phyloP scores from a whole-genome alignment of 1,140 invertebrate species.

The Campodea augens region DNA sequence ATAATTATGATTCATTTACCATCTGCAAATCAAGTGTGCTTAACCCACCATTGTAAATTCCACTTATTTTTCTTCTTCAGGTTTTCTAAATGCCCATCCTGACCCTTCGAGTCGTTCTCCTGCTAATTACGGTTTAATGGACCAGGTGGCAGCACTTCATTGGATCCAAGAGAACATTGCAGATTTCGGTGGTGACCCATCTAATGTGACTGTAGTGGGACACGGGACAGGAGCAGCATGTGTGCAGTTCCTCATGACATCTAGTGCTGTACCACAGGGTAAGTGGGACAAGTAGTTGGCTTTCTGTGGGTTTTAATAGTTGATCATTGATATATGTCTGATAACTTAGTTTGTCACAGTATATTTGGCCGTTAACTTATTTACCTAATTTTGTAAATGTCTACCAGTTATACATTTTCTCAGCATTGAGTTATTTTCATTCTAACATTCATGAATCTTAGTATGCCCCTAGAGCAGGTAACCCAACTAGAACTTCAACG shows the following conservation, averaged over 20 bases:
- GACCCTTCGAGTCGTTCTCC: conserved; percentile 60
- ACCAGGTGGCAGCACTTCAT: conserved; percentile 80
- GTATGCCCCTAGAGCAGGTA: too few species aligned
- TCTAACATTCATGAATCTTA: too few species aligned
- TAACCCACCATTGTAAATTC: not conserved
- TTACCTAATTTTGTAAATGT: too few species aligned
- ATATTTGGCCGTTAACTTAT: too few species aligned
- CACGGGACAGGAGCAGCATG: conserved; percentile 88
- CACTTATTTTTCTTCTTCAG: conserved; percentile 30
- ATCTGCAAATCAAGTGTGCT: too few species aligned
- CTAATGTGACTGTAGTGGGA: conserved; percentile 83
- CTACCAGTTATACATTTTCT: too few species aligned
- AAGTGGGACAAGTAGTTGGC: conserved; percentile 26
- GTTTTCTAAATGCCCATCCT: conserved; percentile 70
- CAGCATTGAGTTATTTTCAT: too few species aligned
- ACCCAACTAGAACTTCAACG: too few species aligned
- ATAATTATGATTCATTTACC: too few species aligned
- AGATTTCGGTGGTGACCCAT: conserved; percentile 76
- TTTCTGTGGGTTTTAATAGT: too few species aligned
- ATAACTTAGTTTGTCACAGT: too few species aligned
- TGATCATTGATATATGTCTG: too few species aligned
- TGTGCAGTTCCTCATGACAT: conserved; percentile 83
- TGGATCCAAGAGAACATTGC: conserved; percentile 89
- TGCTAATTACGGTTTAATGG: conserved; percentile 88
- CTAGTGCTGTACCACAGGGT: conserved; percentile 81